phyloP scores from a whole-genome alignment of 2,113 vertebrate species.

The Paratilapia polleni region DNA sequence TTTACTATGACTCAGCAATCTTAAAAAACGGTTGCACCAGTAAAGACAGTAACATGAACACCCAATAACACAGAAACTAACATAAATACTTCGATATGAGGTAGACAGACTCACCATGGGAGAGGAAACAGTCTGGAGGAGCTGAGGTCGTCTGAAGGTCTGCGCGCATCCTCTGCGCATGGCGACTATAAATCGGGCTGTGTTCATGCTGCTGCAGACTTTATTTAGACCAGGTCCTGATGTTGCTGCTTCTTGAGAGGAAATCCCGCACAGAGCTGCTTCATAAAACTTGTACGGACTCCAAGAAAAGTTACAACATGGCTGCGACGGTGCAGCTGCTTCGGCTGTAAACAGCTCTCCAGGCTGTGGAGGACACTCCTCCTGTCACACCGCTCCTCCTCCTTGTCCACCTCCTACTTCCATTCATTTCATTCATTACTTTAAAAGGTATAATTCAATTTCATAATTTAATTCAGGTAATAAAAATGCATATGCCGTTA shows the following conservation, averaged over 20 bases:
- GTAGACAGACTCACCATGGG: conserved; percentile 14
- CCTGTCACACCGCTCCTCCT: not conserved
- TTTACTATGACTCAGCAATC: not conserved
- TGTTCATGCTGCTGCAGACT: conserved; percentile 10
- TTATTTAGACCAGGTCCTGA: not conserved
- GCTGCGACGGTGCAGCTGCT: not conserved
- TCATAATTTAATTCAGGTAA: not conserved
- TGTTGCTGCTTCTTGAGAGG: accelerated
- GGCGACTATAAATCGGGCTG: not conserved
- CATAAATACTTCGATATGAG: not conserved
- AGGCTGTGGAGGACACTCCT: not conserved
- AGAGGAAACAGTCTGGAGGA: not conserved
- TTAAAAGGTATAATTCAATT: not conserved
- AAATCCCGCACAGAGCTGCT: not conserved
- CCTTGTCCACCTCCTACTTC: not conserved
- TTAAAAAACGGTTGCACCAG: not conserved
- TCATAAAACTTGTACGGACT: accelerated
- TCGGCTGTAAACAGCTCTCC: not conserved
- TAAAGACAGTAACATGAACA: accelerated
- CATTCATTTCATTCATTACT: not conserved
- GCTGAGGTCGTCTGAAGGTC: not conserved
- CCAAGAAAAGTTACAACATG: not conserved
- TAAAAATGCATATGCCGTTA: too few relatives aligned
- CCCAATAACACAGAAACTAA: not conserved
- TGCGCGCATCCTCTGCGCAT: conserved; percentile 14